Base-by-base conservation (phyloP, 1,140 invertebrate genomes). In the Bursaphelenchus mucronatus region DNA sequence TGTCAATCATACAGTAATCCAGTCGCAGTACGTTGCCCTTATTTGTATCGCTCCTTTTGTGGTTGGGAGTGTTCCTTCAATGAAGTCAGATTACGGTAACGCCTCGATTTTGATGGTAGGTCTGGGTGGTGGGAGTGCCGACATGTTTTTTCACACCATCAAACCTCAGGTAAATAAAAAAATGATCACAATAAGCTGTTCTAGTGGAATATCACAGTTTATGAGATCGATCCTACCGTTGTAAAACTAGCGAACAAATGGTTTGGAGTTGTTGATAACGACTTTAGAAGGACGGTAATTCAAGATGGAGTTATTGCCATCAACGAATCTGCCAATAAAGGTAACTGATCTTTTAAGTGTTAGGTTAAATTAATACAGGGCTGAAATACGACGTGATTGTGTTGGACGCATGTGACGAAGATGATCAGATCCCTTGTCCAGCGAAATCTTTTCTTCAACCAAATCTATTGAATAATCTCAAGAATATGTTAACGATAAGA, bases 181-280 rank as follows among this genome's bases (percentile, higher is more conserved):
- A 21, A 8, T 51, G n/a, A 40, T 10, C 0, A 10, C 67, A 9
- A 30, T 62, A 13, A 10, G n/a, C 17, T 66, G 8, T 51, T 55
- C 63, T 30, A 73, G 69, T 21, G 73, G 17, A 43, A 70, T 17
- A 70, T 70, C 30, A 54, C 62, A 19, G 63, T 70, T 17, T 71
- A 47, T 19, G 69, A 70, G 50, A 10, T 46, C n/a, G 63, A 72
- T 43, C 30, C 49, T 0, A 3, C 30, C 7, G 69, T 70, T n/a
- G 55, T 19, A 21, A 43, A 58, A 43, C 45, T 70, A 10, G 70
- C 69, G 13, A 17, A 73, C 13, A 47, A 67, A 59, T 70, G 69
- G 69, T 70, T 70, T 43, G 53, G 57, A n/a, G 49, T 68, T 19
- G 51, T 63, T 41, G 66, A 68, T 10, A 54, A 71, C 47, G 44